Conservation (phyloP, 2,797 vertebrate genomes). For the Danio albolineatus region DNA sequence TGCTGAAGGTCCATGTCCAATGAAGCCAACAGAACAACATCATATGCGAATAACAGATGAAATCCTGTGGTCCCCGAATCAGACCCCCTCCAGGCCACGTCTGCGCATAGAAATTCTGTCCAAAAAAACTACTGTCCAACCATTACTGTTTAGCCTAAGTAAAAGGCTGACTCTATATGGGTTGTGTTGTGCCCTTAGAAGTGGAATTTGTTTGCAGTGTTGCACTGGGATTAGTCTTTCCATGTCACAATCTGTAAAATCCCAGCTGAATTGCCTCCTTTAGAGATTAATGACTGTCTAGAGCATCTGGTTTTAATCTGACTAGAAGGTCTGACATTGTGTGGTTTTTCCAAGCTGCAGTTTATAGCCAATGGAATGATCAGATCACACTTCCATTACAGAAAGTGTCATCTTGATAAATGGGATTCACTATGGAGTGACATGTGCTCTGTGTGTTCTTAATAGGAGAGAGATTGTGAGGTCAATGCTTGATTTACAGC, state of each 20-base stretch:
- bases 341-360: conserved; percentile 71
- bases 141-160: not conserved
- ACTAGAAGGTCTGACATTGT: conserved; percentile 71
- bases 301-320: conserved; percentile 63
- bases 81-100: too few relatives aligned
- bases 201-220: conserved; percentile 68
- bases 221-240: conserved; percentile 73
- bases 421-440: conserved; percentile 36
- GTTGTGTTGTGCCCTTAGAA: not conserved
- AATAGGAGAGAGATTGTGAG: conserved; percentile 30
- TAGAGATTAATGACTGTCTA: conserved; percentile 72
- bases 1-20: too few relatives aligned
- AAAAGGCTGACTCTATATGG: not conserved
- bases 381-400: conserved; percentile 73
- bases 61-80: too few relatives aligned
- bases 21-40: too few relatives aligned
- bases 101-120: too few relatives aligned
- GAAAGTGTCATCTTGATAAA: conserved; percentile 48
- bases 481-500: conserved; percentile 31
- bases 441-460: conserved; percentile 20
- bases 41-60: too few relatives aligned
- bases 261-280: conserved; percentile 75
- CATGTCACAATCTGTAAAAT: conserved; percentile 75
- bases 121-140: too few relatives aligned
- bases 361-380: conserved; percentile 70